These are phyloP conservation scores for Ceryle rudis DNA, from an alignment of 2,797 vertebrate species.

Conservation along the genomic window DNA sequence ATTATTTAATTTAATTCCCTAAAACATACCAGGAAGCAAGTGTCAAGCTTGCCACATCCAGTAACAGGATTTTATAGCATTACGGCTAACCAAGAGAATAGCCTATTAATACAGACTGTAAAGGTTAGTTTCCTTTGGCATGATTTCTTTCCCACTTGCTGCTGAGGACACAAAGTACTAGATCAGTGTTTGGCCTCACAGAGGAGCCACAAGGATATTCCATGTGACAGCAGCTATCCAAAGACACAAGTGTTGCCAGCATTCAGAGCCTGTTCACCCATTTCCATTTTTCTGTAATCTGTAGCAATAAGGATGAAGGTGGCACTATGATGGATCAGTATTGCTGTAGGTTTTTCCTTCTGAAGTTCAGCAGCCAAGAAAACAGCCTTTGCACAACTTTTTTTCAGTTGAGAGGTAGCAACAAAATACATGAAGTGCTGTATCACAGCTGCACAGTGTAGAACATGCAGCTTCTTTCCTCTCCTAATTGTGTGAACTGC, in stretches of 20 bases:
- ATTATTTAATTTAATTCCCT: background rate
- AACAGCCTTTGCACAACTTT: background rate
- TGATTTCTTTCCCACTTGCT: background rate
- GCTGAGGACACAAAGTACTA: background rate
- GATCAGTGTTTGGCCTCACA: background rate
- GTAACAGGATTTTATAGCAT: background rate
- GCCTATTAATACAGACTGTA: background rate
- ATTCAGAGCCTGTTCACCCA: fast-evolving
- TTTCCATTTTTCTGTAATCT: background rate
- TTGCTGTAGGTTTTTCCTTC: background rate
- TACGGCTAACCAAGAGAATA: background rate
- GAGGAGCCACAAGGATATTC: background rate
- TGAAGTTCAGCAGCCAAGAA: background rate
- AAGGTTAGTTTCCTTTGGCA: background rate
- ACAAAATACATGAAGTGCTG: background rate
- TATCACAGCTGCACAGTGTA: background rate
- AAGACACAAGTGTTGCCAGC: background rate
- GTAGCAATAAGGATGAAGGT: background rate
- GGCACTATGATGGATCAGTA: background rate
- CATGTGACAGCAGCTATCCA: background rate
- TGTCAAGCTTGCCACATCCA: background rate
- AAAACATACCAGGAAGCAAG: background rate
- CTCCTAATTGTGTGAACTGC: background rate
- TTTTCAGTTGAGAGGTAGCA: background rate
- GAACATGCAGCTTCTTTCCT: background rate